Percentiles rank a stretch among this genome's conserved stretches.
phyloP scores from a whole-genome alignment of 2,113 vertebrate genomes.

The Pan troglodytes region NHGRI_mPanTro3-v2.1_pri NC_072398.2:108246501-108247000 shows the following conservation, averaged over 20 bases:
- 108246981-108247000: background rate
- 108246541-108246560: background rate
- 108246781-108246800: background rate
- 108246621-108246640: background rate
- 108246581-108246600: background rate
- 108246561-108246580: background rate
- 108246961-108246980: background rate
- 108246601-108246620: background rate
- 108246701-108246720: background rate
- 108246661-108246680: background rate
- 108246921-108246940: background rate
- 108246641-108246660: background rate
- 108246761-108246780: constrained; percentile 16
- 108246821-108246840: background rate
- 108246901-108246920: background rate
- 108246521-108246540: background rate
- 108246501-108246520: background rate
- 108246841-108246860: background rate
- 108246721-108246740: background rate
- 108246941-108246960: background rate
- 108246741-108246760: constrained; percentile 37
- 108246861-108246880: background rate
- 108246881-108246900: background rate
- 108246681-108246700: constrained; percentile 28
- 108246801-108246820: background rate